Conservation (phyloP, 2,113 vertebrate species). For the Beaufortia kweichowensis region DNA sequence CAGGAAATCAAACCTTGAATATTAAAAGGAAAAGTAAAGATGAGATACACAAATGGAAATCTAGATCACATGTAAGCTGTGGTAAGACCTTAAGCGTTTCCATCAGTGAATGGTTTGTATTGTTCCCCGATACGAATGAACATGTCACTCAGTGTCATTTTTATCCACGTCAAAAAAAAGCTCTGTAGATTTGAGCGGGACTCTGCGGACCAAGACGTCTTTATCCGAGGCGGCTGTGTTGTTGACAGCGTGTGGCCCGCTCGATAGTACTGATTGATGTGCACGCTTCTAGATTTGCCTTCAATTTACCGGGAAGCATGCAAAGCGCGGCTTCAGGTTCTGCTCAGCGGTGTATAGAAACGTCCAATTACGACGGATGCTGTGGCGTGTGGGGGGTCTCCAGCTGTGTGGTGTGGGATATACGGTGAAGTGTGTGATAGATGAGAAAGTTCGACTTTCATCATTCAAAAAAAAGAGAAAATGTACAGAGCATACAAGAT, state of each 20-base stretch:
- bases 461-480: slow-evolving; percentile 20
- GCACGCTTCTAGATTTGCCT: slow-evolving; percentile 20
- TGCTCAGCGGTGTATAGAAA: slow-evolving; percentile 42
- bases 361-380: slow-evolving; percentile 35
- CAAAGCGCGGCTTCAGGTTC: slow-evolving; percentile 22
- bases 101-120: neutral
- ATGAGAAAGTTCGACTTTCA: slow-evolving; percentile 33
- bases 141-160: slow-evolving; percentile 35
- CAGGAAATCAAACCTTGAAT: neutral
- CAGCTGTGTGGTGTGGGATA: slow-evolving; percentile 35
- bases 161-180: neutral
- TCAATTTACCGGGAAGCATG: slow-evolving; percentile 31
- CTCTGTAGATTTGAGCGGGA: slow-evolving; percentile 14
- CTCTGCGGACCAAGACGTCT: slow-evolving; percentile 12
- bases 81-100: neutral
- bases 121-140: neutral
- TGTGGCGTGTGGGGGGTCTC: slow-evolving; percentile 21
- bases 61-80: neutral
- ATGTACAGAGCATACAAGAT: neutral
- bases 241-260: slow-evolving; percentile 4
- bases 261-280: slow-evolving; percentile 36
- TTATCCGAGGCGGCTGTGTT: slow-evolving; percentile 27
- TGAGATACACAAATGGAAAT: neutral
- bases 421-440: slow-evolving; percentile 28
- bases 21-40: neutral